phyloP scores from a whole-genome alignment of 2,113 vertebrate genomes.

The Scolopax mira region DNA sequence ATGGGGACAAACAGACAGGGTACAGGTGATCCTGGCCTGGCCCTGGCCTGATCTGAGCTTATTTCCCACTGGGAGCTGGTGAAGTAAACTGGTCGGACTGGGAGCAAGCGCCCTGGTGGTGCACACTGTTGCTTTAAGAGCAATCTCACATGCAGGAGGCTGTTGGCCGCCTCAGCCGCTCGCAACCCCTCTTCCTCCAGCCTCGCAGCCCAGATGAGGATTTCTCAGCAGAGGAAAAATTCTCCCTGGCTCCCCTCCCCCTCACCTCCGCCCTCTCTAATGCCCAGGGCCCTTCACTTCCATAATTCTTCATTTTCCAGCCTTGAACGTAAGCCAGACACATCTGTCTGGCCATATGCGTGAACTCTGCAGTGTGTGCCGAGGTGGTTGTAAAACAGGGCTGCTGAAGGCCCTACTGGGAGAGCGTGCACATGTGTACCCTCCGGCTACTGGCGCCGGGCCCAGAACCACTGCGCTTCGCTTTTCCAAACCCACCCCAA shows the following conservation, averaged over 20 bases:
- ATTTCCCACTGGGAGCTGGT: not conserved
- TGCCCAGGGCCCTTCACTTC: slow-evolving; percentile 97
- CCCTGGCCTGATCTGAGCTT: not conserved
- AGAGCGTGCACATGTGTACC: slow-evolving; percentile 84
- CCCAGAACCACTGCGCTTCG: slow-evolving; percentile 82
- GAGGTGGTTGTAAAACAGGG: slow-evolving; percentile 87
- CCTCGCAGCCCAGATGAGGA: slow-evolving; percentile 77
- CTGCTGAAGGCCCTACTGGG: slow-evolving; percentile 87
- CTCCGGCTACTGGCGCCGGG: slow-evolving; percentile 81
- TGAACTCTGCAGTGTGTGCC: slow-evolving; percentile 87
- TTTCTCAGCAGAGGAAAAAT: slow-evolving; percentile 81
- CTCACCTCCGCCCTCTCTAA: slow-evolving; percentile 72
- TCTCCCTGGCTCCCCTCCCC: slow-evolving; percentile 69
- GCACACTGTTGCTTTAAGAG: slow-evolving; percentile 74
- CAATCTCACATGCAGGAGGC: slow-evolving; percentile 59
- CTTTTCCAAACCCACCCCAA: slow-evolving; percentile 81
- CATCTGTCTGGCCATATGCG: slow-evolving; percentile 99
- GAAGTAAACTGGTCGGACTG: not conserved
- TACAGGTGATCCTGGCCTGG: not conserved
- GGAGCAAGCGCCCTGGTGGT: not conserved
- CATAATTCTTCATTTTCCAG: slow-evolving; percentile 96
- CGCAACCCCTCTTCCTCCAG: slow-evolving; percentile 74
- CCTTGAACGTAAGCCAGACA: slow-evolving; percentile 95
- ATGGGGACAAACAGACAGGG: slow-evolving; percentile 30
- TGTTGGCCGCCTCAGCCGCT: slow-evolving; percentile 66